Conservation (phyloP, 1,140 invertebrate species). For the Parapsyche elsis region DNA sequence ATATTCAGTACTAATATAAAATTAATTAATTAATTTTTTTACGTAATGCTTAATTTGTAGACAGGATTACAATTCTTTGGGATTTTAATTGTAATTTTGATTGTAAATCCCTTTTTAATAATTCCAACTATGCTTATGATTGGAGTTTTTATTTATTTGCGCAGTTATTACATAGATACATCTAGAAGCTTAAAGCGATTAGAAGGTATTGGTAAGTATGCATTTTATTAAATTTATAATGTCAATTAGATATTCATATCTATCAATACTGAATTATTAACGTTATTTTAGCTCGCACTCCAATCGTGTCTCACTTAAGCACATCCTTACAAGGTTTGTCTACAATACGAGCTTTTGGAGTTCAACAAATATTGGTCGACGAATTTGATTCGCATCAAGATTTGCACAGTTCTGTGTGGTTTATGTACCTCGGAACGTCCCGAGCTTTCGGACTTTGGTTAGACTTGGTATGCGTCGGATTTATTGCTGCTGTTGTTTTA, state of each 20-base stretch:
- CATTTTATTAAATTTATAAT: constrained; percentile 2
- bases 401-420: constrained; percentile 68
- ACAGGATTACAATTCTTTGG: constrained; percentile 62
- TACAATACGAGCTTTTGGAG: constrained; percentile 74
- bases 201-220: constrained; percentile 67
- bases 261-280: neutral
- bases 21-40: neutral
- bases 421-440: constrained; percentile 73
- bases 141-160: constrained; percentile 3
- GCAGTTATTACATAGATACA: constrained; percentile 68
- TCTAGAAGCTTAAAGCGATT: constrained; percentile 76
- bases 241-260: neutral
- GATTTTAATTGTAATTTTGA: constrained; percentile 56
- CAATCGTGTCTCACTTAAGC: constrained; percentile 78
- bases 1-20: neutral
- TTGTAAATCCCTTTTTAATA: constrained; percentile 69
- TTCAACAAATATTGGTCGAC: constrained; percentile 69
- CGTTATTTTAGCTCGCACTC: constrained; percentile 67
- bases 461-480: constrained; percentile 74
- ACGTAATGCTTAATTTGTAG: constrained; percentile 52
- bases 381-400: constrained; percentile 68
- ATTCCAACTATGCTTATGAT: constrained; percentile 33
- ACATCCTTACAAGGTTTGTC: constrained; percentile 74
- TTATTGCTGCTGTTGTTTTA: constrained; percentile 70
- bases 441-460: constrained; percentile 79